phyloP scores from a whole-genome alignment of 2,888 invertebrate species.

The Thecocarcelia acutangulata region DNA sequence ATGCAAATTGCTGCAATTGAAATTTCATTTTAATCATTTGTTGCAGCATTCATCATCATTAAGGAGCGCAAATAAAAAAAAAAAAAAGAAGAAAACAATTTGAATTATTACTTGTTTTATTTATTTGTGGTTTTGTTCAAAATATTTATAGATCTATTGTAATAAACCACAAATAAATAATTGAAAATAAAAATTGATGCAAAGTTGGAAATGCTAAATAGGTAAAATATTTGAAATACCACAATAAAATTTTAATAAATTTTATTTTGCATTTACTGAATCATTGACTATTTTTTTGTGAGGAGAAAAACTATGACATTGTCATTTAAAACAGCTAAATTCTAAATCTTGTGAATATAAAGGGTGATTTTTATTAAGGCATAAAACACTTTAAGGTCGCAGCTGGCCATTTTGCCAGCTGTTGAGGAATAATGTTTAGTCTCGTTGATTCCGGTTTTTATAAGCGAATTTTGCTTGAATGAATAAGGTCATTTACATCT shows the following conservation, averaged over 20 bases:
- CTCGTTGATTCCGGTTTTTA: too few species aligned
- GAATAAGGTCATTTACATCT: too few species aligned
- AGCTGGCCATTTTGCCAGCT: too few species aligned
- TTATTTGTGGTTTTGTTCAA: conserved; percentile 39
- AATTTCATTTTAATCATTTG: conserved; percentile 24
- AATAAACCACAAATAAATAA: conserved; percentile 53
- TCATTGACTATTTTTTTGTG: not conserved
- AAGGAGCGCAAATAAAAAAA: not conserved
- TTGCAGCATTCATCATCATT: conserved; percentile 16
- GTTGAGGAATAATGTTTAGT: too few species aligned
- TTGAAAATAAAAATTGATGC: conserved; percentile 25
- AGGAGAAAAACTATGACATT: not conserved
- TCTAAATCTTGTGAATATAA: too few species aligned
- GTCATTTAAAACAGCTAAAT: too few species aligned
- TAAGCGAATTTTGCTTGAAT: too few species aligned
- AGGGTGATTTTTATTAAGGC: too few species aligned
- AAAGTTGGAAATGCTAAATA: conserved; percentile 20
- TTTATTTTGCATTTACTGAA: conserved; percentile 11
- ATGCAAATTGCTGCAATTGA: conserved; percentile 36
- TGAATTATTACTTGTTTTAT: conserved; percentile 43
- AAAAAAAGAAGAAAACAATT: not conserved
- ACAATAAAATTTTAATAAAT: conserved; percentile 37
- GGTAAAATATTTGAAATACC: conserved; percentile 22
- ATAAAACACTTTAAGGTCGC: too few species aligned
- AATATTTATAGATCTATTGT: conserved; percentile 46